Percentiles rank a stretch among this genome's conserved stretches.
These are phyloP conservation scores for Crossaster papposus DNA, from an alignment of 53 echinoderm and acorn worm genomes.

Conservation along the genomic window DNA sequence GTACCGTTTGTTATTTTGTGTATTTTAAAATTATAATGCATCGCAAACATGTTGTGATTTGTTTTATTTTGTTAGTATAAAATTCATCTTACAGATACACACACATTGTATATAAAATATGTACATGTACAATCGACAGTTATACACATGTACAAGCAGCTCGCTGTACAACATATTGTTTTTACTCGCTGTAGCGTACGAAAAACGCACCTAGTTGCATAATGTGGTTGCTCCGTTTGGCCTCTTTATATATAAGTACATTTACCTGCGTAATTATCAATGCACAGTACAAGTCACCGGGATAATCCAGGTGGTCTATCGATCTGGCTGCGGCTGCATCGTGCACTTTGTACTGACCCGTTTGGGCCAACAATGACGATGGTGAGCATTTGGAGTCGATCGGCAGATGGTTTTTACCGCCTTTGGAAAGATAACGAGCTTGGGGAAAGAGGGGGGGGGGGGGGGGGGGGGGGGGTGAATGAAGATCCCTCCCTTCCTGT, in stretches of 20 bases:
- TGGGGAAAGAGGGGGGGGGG: neutral
- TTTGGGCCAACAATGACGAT: slow-evolving; percentile 18
- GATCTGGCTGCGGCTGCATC: neutral
- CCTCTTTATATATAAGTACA: slow-evolving; percentile 1
- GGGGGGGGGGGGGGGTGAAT: neutral
- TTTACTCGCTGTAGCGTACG: no score
- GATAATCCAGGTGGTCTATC: slow-evolving; percentile 18
- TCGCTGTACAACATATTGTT: no score
- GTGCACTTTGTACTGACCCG: neutral
- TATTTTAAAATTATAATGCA: no score
- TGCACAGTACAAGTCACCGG: neutral
- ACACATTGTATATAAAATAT: no score
- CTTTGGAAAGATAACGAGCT: neutral
- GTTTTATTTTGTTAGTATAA: no score
- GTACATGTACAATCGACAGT: neutral
- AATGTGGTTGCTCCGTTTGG: neutral
- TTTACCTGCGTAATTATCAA: neutral
- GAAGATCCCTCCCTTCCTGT: neutral
- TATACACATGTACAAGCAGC: neutral
- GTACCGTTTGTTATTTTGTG: no score
- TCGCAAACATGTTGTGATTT: no score
- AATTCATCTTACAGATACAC: no score
- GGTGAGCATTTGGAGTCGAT: neutral
- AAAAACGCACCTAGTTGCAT: no score
- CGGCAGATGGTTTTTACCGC: slow-evolving; percentile 50